Base-by-base conservation (phyloP, 2,888 invertebrate genomes). In the Diabrotica balteata region DNA sequence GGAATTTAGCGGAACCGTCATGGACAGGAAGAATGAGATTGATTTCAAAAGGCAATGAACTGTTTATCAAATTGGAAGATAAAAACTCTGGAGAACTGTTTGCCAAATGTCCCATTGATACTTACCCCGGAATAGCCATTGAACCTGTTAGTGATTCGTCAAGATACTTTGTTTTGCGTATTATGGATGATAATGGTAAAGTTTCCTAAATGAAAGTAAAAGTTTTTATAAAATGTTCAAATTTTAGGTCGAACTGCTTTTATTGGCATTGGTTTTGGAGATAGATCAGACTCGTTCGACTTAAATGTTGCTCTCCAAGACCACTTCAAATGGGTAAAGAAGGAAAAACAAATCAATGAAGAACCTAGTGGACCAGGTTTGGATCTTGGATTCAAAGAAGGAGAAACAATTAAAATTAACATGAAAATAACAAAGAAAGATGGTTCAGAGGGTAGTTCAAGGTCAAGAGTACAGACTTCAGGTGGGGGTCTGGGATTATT, bases 391-490 rank as follows among this genome's bases (percentile, higher is more conserved):
- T 98, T 99, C 83, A 99, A 99, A 82, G 98, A 98, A 81, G 99
- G 99, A 22, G 97, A 99, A 87, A 99, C 98, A 1, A 99, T 99
- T 75, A 98, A 97, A 86, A 97, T 99, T 70, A 99, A 98, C 82
- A 96, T 99, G 93, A 95, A 96, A 86, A 96, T 96, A 74, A 94
- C 95, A 73, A 95, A 95, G 87, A 95, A 94, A 84, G 95, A 95
- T 84, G 95, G 95, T 32, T 89, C 89, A 61, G 95, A 95, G 80
- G 88, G 87, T 50, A 80, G 83, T 10, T 88, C 90, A 68, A 90
- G 91, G 78, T 86, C 91, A 4, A 92, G 91, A 80, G 81, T 87
- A 68, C 88, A 89, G 76, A 82, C 88, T 7, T 73, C 75, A 49
- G 78, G 74, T 7, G 87, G 89, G 43, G 85, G 86, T 5, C 85